These are phyloP conservation scores for Gyrodactylus salaris DNA, from an alignment of 1,140 invertebrate species.

Conservation along the genomic window DNA sequence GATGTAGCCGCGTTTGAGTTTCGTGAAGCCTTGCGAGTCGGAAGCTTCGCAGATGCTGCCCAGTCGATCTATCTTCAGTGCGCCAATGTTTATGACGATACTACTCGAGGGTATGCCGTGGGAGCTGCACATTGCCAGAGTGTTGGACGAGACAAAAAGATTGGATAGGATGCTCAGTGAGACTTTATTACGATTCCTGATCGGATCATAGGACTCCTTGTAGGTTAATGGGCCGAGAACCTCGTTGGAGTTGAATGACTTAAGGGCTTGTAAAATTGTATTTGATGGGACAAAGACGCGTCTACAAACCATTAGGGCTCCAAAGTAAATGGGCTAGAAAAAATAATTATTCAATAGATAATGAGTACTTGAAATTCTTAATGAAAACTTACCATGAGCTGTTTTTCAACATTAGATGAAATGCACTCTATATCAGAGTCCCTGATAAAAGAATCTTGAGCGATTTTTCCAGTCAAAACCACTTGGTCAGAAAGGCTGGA, in stretches of 20 bases:
- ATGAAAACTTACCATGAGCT: neutral
- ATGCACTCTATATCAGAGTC: neutral
- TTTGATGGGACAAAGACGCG: neutral
- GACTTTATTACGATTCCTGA: neutral
- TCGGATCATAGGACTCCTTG: neutral
- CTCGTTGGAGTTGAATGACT: neutral
- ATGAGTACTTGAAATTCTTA: neutral
- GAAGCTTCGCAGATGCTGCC: neutral
- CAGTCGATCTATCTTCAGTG: neutral
- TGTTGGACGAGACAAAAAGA: neutral
- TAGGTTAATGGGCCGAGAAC: neutral
- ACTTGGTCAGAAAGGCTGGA: neutral
- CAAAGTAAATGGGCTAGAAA: neutral
- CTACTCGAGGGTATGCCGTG: neutral
- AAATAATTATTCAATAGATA: no score
- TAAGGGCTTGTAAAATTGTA: neutral
- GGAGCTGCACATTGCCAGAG: neutral
- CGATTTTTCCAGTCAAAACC: neutral
- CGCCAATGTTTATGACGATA: neutral
- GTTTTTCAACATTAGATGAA: neutral
- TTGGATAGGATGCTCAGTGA: neutral
- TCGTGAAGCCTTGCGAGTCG: neutral
- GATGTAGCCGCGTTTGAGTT: neutral
- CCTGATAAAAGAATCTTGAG: neutral
- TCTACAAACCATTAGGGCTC: neutral